A percentile compares a stretch with the other conserved stretches of the same genome.
Evolutionary conservation across 2,797 vertebrate genomes (phyloP).

Genomic region (Helarctos malayanus): DNA sequence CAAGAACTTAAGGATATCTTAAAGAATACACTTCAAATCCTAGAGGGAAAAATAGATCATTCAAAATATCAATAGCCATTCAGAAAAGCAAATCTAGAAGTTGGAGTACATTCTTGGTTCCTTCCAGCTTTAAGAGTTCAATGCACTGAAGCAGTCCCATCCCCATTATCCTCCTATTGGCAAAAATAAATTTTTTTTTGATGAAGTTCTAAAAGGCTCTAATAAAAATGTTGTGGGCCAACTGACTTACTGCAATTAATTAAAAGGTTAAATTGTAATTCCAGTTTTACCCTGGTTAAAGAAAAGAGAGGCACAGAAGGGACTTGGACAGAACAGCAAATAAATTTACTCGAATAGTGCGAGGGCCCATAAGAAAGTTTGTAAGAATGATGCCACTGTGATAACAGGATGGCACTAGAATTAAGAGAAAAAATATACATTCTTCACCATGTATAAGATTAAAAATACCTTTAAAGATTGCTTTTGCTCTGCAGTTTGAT

Average conservation of each 20-base stretch:
- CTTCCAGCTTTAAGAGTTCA: slow-evolving; percentile 6
- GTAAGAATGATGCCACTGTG: neutral
- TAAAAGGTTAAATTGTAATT: slow-evolving; percentile 35
- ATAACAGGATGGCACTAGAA: neutral
- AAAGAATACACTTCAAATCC: neutral
- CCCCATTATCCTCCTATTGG: neutral
- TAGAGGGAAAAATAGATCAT: neutral
- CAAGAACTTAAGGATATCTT: neutral
- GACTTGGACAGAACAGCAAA: neutral
- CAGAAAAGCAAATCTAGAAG: slow-evolving; percentile 30
- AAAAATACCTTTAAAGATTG: neutral
- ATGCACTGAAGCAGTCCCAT: neutral
- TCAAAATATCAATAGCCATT: neutral
- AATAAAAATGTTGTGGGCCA: neutral
- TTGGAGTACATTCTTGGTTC: neutral
- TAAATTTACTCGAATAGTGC: neutral
- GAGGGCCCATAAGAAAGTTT: neutral
- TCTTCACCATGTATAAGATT: neutral
- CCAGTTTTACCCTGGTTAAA: slow-evolving; percentile 13
- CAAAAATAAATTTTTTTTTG: neutral
- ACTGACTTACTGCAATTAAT: neutral
- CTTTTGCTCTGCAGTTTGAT: neutral
- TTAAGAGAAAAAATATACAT: neutral
- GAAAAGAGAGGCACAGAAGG: neutral
- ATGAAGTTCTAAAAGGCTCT: slow-evolving; percentile 29